Evolutionary conservation across 1,140 invertebrate genomes (phyloP).

Genomic region (Helicoverpa zea): DNA sequence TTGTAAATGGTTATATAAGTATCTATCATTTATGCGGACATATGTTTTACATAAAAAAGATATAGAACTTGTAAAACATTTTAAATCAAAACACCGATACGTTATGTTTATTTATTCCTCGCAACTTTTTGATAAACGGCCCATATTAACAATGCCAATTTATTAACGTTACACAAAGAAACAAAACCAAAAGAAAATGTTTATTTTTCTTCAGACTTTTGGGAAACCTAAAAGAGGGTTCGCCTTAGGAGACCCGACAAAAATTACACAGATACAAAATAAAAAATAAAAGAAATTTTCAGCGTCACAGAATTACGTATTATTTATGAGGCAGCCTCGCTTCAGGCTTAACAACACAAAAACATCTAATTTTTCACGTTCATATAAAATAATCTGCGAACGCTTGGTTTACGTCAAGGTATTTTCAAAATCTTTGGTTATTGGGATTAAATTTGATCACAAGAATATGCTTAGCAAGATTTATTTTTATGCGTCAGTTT

Average conservation of each 20-base stretch:
- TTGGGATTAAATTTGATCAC: background rate
- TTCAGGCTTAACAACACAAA: constrained; percentile 8
- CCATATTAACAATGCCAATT: background rate
- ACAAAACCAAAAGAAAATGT: background rate
- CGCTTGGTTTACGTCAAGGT: background rate
- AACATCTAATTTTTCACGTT: background rate
- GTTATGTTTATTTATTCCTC: too few relatives aligned
- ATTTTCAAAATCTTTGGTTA: background rate
- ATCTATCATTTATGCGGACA: too few relatives aligned
- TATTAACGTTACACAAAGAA: background rate
- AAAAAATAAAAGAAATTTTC: constrained; percentile 22
- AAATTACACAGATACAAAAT: background rate
- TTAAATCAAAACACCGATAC: too few relatives aligned
- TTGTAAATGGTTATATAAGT: too few relatives aligned
- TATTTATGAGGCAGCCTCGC: constrained; percentile 39
- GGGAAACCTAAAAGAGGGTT: background rate
- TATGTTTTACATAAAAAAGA: too few relatives aligned
- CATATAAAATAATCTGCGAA: constrained; percentile 19
- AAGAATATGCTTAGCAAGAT: background rate
- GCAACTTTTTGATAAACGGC: too few relatives aligned
- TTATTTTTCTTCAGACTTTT: background rate
- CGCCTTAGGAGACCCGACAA: constrained; percentile 6
- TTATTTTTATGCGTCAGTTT: background rate
- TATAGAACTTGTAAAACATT: too few relatives aligned
- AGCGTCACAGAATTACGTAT: constrained; percentile 25